These are phyloP conservation scores for Sebastes hubbsi DNA, from an alignment of 2,797 vertebrate genomes.

Conservation along the genomic window DNA sequence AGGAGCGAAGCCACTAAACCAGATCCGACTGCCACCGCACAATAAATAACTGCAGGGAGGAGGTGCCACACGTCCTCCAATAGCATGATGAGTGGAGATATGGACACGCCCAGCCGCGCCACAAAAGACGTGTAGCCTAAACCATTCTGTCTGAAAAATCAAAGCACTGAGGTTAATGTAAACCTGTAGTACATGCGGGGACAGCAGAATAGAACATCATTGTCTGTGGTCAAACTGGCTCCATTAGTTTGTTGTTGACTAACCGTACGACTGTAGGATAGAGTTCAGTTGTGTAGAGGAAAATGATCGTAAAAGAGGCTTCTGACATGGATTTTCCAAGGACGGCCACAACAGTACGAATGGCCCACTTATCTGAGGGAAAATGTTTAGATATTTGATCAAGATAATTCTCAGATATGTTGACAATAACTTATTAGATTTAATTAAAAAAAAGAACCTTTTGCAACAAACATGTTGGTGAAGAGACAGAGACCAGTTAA, in stretches of 20 bases:
- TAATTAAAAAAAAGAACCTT: conserved; percentile 55
- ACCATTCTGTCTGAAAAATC: conserved; percentile 88
- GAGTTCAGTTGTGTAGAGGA: conserved; percentile 88
- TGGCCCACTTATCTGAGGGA: conserved; percentile 73
- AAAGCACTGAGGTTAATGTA: conserved; percentile 12
- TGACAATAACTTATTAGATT: not conserved
- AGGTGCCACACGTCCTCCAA: conserved; percentile 86
- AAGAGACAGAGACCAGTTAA: conserved; percentile 73
- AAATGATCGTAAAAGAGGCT: conserved; percentile 86
- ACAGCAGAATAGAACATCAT: conserved; percentile 41
- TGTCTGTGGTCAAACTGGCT: not conserved
- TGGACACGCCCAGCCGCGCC: conserved; percentile 85
- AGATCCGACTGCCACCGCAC: conserved; percentile 73
- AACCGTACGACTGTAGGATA: conserved; percentile 93
- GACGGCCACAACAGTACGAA: conserved; percentile 81
- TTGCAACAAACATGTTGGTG: conserved; percentile 78
- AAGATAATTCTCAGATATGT: not conserved
- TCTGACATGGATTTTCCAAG: conserved; percentile 88
- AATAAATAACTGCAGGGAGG: conserved; percentile 83
- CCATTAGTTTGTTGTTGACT: conserved; percentile 29
- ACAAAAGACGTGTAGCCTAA: conserved; percentile 87
- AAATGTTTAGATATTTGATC: not conserved
- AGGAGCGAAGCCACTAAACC: conserved; percentile 82
- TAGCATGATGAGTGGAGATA: conserved; percentile 87
- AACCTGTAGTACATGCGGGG: not conserved